Evolutionary conservation across 2,797 vertebrate genomes (phyloP).

Genomic region (Lithobates pipiens): DNA sequence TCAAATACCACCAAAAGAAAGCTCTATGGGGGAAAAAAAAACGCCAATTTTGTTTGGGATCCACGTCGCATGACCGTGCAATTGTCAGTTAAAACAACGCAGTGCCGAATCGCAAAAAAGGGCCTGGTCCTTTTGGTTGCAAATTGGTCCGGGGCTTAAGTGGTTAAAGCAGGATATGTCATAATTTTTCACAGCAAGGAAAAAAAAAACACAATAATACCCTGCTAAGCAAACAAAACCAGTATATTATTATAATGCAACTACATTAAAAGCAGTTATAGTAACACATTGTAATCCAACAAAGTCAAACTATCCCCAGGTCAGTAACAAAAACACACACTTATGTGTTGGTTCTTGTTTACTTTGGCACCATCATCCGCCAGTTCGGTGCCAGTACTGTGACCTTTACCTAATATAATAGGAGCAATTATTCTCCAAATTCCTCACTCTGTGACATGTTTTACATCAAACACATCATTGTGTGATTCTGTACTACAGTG

Average conservation of each 20-base stretch:
- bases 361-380: constrained; percentile 30
- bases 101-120: too few species aligned
- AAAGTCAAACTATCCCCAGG: constrained; percentile 28
- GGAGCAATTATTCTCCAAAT: constrained; percentile 43
- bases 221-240: neutral
- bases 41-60: too few species aligned
- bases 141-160: too few species aligned
- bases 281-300: constrained; percentile 29
- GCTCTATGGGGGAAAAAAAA: too few species aligned
- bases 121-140: too few species aligned
- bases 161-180: too few species aligned
- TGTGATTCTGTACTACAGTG: neutral
- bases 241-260: neutral
- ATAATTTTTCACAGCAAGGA: neutral
- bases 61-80: too few species aligned
- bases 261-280: constrained; percentile 26
- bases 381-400: constrained; percentile 39
- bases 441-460: constrained; percentile 3
- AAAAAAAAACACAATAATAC: neutral
- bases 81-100: too few species aligned
- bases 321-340: constrained; percentile 39
- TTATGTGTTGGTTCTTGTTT: constrained; percentile 49
- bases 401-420: constrained; percentile 49
- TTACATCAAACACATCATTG: constrained; percentile 14
- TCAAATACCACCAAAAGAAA: too few species aligned